Evolutionary conservation across 2,888 invertebrate species (phyloP).

Genomic region (Scaptomyza flava): DNA sequence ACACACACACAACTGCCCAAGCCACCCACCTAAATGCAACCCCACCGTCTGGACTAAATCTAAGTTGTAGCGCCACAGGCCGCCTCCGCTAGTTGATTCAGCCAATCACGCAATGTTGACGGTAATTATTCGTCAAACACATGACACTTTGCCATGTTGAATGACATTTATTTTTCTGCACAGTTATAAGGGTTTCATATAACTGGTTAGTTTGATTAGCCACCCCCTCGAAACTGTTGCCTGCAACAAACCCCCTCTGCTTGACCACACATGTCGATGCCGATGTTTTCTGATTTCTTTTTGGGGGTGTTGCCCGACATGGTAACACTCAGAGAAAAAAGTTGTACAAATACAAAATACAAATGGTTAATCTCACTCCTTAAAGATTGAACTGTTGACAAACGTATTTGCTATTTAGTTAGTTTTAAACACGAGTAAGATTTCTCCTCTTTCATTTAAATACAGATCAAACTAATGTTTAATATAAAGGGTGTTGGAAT

Average conservation of each 20-base stretch:
- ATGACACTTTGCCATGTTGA: slow-evolving; percentile 82
- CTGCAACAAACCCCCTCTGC: background rate
- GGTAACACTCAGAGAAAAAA: background rate
- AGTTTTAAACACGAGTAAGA: no score
- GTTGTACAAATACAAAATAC: no score
- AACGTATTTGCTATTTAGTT: no score
- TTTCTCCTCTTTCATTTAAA: no score
- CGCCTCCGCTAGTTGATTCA: slow-evolving; percentile 79
- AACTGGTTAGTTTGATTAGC: slow-evolving; percentile 82
- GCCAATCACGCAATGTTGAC: slow-evolving; percentile 85
- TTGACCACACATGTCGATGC: slow-evolving; percentile 45
- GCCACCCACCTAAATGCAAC: background rate
- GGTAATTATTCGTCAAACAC: slow-evolving; percentile 83
- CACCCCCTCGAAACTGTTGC: slow-evolving; percentile 42
- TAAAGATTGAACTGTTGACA: no score
- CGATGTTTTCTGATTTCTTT: slow-evolving; percentile 41
- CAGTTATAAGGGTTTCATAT: slow-evolving; percentile 83
- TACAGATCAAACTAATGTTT: no score
- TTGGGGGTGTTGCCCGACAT: slow-evolving; percentile 46
- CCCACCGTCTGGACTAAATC: slow-evolving; percentile 32
- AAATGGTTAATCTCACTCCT: no score
- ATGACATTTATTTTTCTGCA: slow-evolving; percentile 81
- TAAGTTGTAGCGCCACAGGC: slow-evolving; percentile 56
- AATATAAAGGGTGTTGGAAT: no score
- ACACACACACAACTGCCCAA: background rate